Base-by-base conservation (phyloP, 1,140 invertebrate genomes). In the Trypoxylus dichotomus region DNA sequence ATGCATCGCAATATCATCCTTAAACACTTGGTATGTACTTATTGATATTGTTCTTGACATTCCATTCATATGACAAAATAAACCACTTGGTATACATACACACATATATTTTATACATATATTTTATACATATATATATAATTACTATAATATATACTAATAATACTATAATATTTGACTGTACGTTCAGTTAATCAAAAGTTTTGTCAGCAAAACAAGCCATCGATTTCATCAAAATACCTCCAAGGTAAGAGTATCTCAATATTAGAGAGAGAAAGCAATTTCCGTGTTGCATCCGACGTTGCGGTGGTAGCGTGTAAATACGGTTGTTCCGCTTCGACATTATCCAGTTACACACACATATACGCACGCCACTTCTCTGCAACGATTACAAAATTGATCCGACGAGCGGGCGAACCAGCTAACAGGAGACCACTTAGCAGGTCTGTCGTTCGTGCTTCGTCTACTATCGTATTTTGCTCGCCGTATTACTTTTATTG, bases 271-370 rank as follows among this genome's bases (percentile, higher is more conserved):
- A 63, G 60, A 63, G 60, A 63, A 63, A 27, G 60, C 60, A 25
- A 63, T 63, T 63, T 63, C 60, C 60, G 60, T 27, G 60, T 63
- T 63, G 60, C 60, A 63, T 63, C 60, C n/a, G 60, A 24, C 60
- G 60, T 63, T 63, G 60, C 60, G 60, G 60, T 63, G n/a, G 19
- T 19, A 13, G 13, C 60, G 60, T 27, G 60, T 63, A 63, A 63
- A 63, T 63, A 24, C 60, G 60, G 60, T 19, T 63, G 60, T 63
- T 63, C 25, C 60, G 25, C 60, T 63, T 19, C 60, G 60, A 63
- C 60, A 63, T 63, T 63, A 63, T 63, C 60, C 60, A 63, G 60
- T 63, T 63, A 63, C 60, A 63, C 60, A 24, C 60, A 63, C n/a
- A 63, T 27, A 63, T 63, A 25, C 60, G 60, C 60, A 63, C 60